Conservation (phyloP, 2,113 vertebrate species). For the Pterocles gutturalis region DNA sequence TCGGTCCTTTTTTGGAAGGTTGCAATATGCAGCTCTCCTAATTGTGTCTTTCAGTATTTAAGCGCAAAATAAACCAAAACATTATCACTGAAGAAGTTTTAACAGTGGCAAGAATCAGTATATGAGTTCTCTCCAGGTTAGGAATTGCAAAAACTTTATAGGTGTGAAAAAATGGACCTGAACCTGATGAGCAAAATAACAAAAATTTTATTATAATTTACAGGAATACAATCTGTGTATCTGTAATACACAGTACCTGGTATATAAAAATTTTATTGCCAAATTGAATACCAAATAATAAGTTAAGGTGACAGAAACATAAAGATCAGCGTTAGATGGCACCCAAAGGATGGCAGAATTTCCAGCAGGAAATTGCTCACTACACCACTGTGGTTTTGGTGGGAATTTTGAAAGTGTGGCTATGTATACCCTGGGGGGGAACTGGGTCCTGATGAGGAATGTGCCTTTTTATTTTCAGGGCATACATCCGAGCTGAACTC, state of each 20-base stretch:
- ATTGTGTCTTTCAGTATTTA: neutral
- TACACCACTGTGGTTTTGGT: neutral
- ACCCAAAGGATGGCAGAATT: constrained; percentile 48
- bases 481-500: neutral
- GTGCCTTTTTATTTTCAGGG: neutral
- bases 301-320: constrained; percentile 55
- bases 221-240: constrained; percentile 16
- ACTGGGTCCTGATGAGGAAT: neutral
- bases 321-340: constrained; percentile 4
- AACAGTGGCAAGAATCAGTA: neutral
- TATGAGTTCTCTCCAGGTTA: neutral
- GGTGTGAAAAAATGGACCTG: neutral
- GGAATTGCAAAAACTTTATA: constrained; percentile 9
- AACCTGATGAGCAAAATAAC: constrained; percentile 10
- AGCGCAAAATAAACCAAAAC: neutral
- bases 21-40: neutral
- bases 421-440: neutral
- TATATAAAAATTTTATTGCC: constrained; percentile 48
- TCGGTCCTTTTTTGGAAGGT: neutral
- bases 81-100: neutral
- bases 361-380: neutral
- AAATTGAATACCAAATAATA: constrained; percentile 60
- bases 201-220: constrained; percentile 21
- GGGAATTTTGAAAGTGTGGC: neutral
- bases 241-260: constrained; percentile 2